These are phyloP conservation scores for Anguilla marmorata DNA, from an alignment of 2,797 vertebrate genomes.

Conservation along the genomic window DNA sequence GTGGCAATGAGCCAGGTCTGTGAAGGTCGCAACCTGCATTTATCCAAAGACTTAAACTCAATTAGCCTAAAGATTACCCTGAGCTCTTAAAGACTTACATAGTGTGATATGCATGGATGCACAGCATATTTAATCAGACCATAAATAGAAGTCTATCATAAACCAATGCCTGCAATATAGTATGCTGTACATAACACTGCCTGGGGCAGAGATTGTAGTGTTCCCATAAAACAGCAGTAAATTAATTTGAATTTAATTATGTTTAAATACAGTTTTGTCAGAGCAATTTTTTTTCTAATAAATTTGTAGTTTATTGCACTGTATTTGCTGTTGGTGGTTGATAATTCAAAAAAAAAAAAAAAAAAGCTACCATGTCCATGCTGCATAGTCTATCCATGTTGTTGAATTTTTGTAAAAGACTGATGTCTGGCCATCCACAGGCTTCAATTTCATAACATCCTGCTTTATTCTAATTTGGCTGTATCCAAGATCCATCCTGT, in stretches of 20 bases:
- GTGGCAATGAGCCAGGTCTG: slow-evolving; percentile 57
- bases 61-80: slow-evolving; percentile 66
- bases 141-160: not conserved
- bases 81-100: slow-evolving; percentile 50
- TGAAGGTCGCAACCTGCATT: slow-evolving; percentile 58
- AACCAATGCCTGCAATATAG: not conserved
- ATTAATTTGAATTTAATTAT: not conserved
- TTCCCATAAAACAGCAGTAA: not conserved
- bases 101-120: slow-evolving; percentile 17
- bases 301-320: not conserved
- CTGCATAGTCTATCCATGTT: too few relatives aligned
- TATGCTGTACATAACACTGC: not conserved
- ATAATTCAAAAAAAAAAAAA: too few relatives aligned
- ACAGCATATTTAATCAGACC: slow-evolving; percentile 7
- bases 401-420: too few relatives aligned
- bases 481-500: too few relatives aligned
- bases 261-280: not conserved
- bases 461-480: too few relatives aligned
- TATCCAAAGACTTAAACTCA: slow-evolving; percentile 62
- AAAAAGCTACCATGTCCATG: too few relatives aligned
- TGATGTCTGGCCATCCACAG: too few relatives aligned
- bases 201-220: not conserved
- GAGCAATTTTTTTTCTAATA: not conserved
- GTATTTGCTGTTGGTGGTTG: not conserved
- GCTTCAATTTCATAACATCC: too few relatives aligned